phyloP scores from a whole-genome alignment of 2,113 vertebrate species.

The Regulus satrapa region DNA sequence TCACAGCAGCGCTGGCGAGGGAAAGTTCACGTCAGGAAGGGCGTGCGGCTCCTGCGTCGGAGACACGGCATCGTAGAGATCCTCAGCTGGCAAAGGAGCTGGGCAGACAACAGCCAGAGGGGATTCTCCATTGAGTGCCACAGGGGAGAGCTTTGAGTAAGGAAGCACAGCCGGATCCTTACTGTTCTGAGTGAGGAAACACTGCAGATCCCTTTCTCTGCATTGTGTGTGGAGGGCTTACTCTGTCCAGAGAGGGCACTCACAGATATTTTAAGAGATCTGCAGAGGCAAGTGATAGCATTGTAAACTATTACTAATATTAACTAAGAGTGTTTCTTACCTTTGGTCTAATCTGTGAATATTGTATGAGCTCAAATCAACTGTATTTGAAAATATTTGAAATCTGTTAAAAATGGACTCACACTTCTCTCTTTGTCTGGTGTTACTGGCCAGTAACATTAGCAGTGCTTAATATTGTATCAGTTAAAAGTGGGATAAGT shows the following conservation, averaged over 20 bases:
- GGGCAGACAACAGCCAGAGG: neutral
- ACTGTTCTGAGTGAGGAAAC: neutral
- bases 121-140: fast-evolving
- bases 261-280: neutral
- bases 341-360: neutral
- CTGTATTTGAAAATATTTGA: neutral
- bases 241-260: slow-evolving; percentile 44
- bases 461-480: neutral
- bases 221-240: neutral
- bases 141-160: neutral
- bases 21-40: neutral
- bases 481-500: neutral
- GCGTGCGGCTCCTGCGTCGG: fast-evolving
- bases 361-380: neutral
- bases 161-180: neutral
- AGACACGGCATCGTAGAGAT: neutral
- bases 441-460: neutral
- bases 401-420: neutral
- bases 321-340: neutral
- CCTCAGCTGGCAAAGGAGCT: neutral
- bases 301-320: neutral
- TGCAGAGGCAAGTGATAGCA: neutral
- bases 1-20: neutral
- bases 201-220: neutral
- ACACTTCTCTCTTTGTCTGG: neutral